Evolutionary conservation across 2,888 invertebrate genomes (phyloP).

Genomic region (Dasypolia templi): DNA sequence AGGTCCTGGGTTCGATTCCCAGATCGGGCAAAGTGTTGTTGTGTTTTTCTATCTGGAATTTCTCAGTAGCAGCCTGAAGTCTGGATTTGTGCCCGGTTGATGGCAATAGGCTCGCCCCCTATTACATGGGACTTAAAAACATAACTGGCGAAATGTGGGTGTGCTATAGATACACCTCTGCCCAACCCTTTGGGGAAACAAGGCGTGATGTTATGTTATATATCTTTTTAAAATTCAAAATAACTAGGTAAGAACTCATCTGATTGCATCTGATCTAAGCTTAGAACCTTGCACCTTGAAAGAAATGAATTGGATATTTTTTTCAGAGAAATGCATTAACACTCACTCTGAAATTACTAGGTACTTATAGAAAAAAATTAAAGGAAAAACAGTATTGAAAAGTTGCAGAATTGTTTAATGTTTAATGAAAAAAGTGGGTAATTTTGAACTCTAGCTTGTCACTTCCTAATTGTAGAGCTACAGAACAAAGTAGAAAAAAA

Average conservation of each 20-base stretch:
- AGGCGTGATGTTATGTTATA: too few species aligned
- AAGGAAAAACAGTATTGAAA: neutral
- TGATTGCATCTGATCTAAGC: neutral
- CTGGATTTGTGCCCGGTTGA: too few species aligned
- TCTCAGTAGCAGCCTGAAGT: too few species aligned
- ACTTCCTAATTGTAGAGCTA: neutral
- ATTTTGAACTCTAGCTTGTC: neutral
- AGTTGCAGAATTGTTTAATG: too few species aligned
- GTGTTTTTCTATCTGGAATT: too few species aligned
- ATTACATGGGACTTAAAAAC: too few species aligned
- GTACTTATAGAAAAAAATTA: neutral
- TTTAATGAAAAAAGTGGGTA: neutral
- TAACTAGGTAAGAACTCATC: neutral
- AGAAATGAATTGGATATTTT: neutral
- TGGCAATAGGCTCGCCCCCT: too few species aligned
- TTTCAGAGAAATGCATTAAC: neutral
- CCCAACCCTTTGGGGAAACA: too few species aligned
- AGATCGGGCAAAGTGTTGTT: too few species aligned
- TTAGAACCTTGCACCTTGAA: neutral
- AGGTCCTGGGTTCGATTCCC: too few species aligned
- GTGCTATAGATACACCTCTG: too few species aligned
- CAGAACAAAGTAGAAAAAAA: conserved; percentile 18
- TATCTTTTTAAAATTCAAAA: neutral
- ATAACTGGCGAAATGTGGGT: too few species aligned
- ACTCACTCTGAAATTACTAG: neutral